Conservation (phyloP, 2,113 vertebrate genomes). For the Pristiophorus japonicus region DNA sequence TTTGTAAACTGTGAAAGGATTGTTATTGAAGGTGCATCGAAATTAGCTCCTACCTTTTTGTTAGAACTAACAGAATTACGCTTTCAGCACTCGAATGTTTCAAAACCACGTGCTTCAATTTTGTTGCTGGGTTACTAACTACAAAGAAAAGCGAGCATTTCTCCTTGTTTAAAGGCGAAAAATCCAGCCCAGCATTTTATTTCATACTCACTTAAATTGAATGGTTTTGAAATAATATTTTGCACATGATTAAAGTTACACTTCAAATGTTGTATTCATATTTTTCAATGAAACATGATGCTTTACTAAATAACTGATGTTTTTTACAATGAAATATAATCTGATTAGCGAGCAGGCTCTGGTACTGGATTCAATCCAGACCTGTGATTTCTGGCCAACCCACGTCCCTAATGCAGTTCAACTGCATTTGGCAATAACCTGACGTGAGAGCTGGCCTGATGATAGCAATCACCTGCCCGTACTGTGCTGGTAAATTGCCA, state of each 20-base stretch:
- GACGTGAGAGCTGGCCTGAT: background rate
- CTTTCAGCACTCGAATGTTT: background rate
- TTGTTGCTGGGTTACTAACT: background rate
- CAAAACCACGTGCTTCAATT: background rate
- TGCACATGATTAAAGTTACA: background rate
- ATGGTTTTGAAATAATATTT: slow-evolving; percentile 7
- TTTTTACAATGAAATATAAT: background rate
- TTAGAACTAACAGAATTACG: background rate
- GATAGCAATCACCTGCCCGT: background rate
- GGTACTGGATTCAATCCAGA: background rate
- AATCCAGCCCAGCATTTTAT: background rate
- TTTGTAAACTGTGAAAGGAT: background rate
- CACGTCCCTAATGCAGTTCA: background rate
- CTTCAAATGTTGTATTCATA: background rate
- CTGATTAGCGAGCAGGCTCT: background rate
- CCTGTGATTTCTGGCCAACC: background rate
- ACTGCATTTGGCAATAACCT: background rate
- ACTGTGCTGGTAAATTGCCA: background rate
- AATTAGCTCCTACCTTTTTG: background rate
- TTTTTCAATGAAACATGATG: background rate
- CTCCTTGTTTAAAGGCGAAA: background rate
- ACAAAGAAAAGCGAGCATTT: background rate
- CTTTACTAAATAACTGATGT: background rate
- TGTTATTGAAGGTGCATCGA: background rate
- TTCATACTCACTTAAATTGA: background rate